Evolutionary conservation across 1,140 invertebrate genomes (phyloP), one percentile per base, ranked within the genome.

Genomic region (Polypedilum pembai): DNA sequence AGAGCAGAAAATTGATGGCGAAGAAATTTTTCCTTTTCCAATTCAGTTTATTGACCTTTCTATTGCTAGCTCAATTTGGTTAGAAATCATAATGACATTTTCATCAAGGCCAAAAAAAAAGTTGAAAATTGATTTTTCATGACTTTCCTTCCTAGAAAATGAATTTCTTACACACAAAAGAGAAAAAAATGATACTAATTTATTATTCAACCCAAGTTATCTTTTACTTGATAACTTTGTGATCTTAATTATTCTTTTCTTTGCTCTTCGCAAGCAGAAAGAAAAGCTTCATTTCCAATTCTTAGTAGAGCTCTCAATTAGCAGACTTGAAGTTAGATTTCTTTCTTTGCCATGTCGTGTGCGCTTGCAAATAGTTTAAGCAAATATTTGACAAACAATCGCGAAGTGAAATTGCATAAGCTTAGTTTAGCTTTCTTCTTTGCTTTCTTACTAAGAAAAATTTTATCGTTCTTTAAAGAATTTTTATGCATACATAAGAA

Each of bases 311-410:
- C 45, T 56, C 45, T 56, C 45, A 56, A 56, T 56, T 56, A 56
- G 45, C 45, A 56, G 24, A 56, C 45, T 56, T 56, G 8, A 12
- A 12, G 10, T 56, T 56, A 4, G 12, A 1, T 56, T 56, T 56
- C 45, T 15, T 4, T 15, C n/a, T 56, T n/a, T 56, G 45, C 24
- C 10, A 15, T 56, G 45, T 56, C 45, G 45, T 56, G 45, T 12
- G 45, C 45, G 45, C 45, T 56, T 56, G 24, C 45, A 56, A 56
- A 56, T 56, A 56, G 7, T 56, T 56, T 1, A 15, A n/a, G 45
- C 45, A 56, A 56, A 56, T n/a, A 56, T 56, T 56, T 56, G 45
- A 15, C 45, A 56, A 56, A n/a, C 45, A 56, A 56, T 56, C 45
- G 45, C n/a, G 45, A 56, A 56, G 24, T 33, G 45, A 56, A 56